Base-by-base conservation (phyloP, 2,797 vertebrate species). In the Jordanella pulchra region DNA sequence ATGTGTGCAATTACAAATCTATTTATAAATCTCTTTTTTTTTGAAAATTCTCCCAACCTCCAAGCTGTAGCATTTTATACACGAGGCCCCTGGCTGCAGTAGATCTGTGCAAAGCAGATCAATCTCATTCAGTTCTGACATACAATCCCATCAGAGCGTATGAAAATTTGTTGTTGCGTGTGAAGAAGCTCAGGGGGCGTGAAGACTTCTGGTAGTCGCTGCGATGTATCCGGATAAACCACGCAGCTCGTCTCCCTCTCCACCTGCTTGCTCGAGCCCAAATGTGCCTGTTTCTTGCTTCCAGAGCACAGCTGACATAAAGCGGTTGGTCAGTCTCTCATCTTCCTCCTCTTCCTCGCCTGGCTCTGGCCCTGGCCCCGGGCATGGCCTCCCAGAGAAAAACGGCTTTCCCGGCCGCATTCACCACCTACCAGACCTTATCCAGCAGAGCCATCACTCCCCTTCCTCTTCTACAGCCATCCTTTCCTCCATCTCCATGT, bases 361-460 rank as follows among this genome's bases (percentile, higher is more conserved):
- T 18, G 89, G 86, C 74, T 77, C 79, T 25, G 82, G 86, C 74
- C 77, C 79, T 25, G 82, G 83, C 39, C 73, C 60, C 1, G 61
- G 56, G 67, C 81, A 48, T 81, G 92, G 93, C 94, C 95, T 95
- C 88, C 95, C 94, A 94, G 97, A 98, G 96, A 97, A 97, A 96
- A 98, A 98, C 93, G 96, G 97, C 96, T 97, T 97, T 95, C 94
- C 95, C 82, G 95, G 95, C 93, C 96, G 93, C 94, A 96, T 96
- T 95, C 96, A 97, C 95, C 97, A 97, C 96, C 97, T 99, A 87
- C 97, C 97, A 92, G 97, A 99, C 96, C 97, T 99, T 96, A 97
- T 99, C 96, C 97, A 99, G 95, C 97, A 98, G 96, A 99, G 97
- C 96, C 97, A 98, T 95, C 97, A 96, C 95, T 96, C 97, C 96